Evolutionary conservation across 2,797 vertebrate species (phyloP).

Genomic region (Enteromius fasciolatus): DNA sequence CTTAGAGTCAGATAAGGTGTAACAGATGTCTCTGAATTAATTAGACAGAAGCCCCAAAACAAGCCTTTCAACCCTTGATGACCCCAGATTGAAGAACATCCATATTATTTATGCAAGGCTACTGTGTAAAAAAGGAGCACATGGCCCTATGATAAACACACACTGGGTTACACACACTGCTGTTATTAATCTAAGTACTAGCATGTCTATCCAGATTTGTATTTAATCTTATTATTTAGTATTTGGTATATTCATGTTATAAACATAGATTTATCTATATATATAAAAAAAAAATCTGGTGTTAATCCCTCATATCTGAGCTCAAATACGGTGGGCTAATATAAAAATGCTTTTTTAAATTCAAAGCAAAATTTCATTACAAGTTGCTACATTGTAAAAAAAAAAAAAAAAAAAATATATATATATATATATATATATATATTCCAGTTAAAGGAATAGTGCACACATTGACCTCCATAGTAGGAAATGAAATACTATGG

Average conservation of each 20-base stretch:
- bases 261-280: not conserved
- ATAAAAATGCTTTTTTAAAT: not conserved
- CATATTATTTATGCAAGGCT: slow-evolving; percentile 33
- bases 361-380: not conserved
- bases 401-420: too few species aligned
- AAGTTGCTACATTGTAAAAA: not conserved
- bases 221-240: not conserved
- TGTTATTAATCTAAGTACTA: not conserved
- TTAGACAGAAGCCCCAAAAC: slow-evolving; percentile 57
- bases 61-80: slow-evolving; percentile 62
- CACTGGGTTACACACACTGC: not conserved
- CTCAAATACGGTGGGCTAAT: not conserved
- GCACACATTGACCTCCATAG: too few species aligned
- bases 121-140: slow-evolving; percentile 23
- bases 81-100: slow-evolving; percentile 53
- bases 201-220: not conserved
- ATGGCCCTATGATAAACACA: not conserved
- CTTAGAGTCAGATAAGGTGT: slow-evolving; percentile 53
- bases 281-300: not conserved
- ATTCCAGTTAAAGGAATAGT: too few species aligned
- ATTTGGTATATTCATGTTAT: not conserved
- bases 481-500: too few species aligned
- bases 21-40: slow-evolving; percentile 71
- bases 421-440: too few species aligned
- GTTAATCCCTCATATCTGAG: not conserved